Evolutionary conservation across 1,140 invertebrate species (phyloP).

Genomic region (Samia ricini): DNA sequence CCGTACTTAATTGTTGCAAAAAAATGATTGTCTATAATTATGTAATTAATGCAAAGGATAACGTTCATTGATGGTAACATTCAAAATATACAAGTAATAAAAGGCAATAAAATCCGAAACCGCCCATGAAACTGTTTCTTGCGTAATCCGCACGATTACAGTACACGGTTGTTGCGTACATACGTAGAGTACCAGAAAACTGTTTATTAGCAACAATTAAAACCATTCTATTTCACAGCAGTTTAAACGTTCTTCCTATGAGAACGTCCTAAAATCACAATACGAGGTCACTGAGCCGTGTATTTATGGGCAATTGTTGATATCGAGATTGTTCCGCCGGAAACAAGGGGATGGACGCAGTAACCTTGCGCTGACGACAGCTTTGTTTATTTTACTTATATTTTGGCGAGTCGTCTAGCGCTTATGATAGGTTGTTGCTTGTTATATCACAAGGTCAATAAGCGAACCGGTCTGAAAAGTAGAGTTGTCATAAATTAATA

Average conservation of each 20-base stretch:
- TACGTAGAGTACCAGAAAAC: constrained; percentile 12
- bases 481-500: constrained; percentile 27
- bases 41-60: too few relatives aligned
- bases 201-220: constrained; percentile 17
- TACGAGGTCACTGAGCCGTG: constrained; percentile 24
- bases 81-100: background rate
- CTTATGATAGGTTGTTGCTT: constrained; percentile 33
- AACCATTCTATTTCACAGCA: constrained; percentile 10
- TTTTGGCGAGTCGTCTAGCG: constrained; percentile 9
- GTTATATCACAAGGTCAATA: constrained; percentile 29
- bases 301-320: constrained; percentile 23
- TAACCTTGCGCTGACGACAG: constrained; percentile 30
- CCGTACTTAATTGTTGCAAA: too few relatives aligned
- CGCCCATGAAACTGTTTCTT: constrained; percentile 5
- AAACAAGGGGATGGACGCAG: constrained; percentile 25
- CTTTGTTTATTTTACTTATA: constrained; percentile 28
- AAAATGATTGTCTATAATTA: too few relatives aligned
- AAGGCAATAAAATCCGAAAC: constrained; percentile 9
- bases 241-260: constrained; percentile 12
- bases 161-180: background rate
- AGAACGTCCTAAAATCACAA: constrained; percentile 20
- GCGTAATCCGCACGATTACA: too few relatives aligned
- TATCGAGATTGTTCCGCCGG: constrained; percentile 29
- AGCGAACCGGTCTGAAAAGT: constrained; percentile 36
- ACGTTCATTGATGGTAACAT: too few relatives aligned